Conservation (phyloP, 2,888 invertebrate genomes). For the Cataglyphis cursor region DNA sequence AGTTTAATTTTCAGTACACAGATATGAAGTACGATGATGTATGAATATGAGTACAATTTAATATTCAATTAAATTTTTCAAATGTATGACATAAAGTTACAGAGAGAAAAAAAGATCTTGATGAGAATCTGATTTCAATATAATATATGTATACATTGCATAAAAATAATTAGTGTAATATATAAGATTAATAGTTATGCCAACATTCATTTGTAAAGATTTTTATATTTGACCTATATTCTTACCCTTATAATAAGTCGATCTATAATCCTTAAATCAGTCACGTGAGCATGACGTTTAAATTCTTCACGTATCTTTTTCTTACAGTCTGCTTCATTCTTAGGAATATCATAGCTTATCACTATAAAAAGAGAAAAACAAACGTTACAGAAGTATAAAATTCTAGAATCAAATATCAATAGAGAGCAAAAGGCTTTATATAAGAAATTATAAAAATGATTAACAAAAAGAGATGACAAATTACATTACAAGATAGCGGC, state of each 20-base stretch:
- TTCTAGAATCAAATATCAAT: not conserved
- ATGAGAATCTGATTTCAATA: not conserved
- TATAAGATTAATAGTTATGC: not conserved
- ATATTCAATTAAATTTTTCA: not conserved
- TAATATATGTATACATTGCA: not conserved
- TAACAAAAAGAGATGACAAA: not conserved
- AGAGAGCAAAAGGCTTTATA: not conserved
- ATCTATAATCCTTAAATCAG: conserved; percentile 96
- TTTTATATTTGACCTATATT: not conserved
- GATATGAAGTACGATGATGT: too few relatives aligned
- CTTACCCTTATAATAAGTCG: conserved; percentile 96
- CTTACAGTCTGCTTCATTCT: conserved; percentile 90
- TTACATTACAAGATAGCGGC: not conserved
- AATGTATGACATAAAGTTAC: not conserved
- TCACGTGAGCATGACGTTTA: conserved; percentile 91
- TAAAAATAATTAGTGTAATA: not conserved
- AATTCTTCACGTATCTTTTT: conserved; percentile 93
- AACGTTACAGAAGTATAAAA: not conserved
- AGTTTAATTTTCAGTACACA: not conserved
- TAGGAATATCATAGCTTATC: conserved; percentile 91
- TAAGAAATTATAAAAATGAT: conserved; percentile 6
- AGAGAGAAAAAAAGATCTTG: not conserved
- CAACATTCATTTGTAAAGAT: not conserved
- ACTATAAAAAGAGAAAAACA: conserved; percentile 14
- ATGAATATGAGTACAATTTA: not conserved